Evolutionary conservation across 1,140 invertebrate species (phyloP).

Genomic region (Anoplophora glabripennis): DNA sequence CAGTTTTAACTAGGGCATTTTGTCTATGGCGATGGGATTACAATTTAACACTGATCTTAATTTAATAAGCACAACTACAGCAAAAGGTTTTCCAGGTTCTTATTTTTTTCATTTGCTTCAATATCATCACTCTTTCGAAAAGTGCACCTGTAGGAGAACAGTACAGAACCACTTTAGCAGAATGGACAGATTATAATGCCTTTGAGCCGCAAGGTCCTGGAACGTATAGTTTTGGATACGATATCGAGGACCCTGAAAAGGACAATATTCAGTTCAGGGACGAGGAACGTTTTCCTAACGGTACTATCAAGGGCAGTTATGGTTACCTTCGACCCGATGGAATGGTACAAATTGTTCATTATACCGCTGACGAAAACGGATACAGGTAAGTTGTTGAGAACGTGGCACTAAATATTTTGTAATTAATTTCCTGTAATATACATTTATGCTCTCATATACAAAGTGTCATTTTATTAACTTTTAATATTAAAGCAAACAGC

Average conservation of each 20-base stretch:
- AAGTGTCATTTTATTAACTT: too few relatives aligned
- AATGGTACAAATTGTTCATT: constrained; percentile 56
- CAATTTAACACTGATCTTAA: too few relatives aligned
- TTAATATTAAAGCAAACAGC: background rate
- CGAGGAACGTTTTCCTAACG: constrained; percentile 63
- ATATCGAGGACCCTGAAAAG: constrained; percentile 58
- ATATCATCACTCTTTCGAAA: too few relatives aligned
- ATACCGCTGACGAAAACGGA: constrained; percentile 61
- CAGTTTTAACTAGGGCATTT: too few relatives aligned
- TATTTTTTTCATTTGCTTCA: too few relatives aligned
- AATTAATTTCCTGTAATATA: too few relatives aligned
- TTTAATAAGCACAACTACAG: too few relatives aligned
- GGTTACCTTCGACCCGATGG: constrained; percentile 64
- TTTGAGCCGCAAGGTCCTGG: constrained; percentile 54
- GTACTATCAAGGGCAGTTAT: constrained; percentile 65
- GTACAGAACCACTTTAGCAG: background rate
- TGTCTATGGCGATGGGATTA: too few relatives aligned
- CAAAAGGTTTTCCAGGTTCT: too few relatives aligned
- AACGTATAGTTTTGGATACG: constrained; percentile 67
- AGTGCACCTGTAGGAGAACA: too few relatives aligned
- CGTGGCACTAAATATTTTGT: too few relatives aligned
- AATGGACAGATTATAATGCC: constrained; percentile 33
- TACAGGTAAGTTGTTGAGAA: constrained; percentile 61
- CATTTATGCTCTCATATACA: too few relatives aligned
- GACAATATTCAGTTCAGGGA: constrained; percentile 65